phyloP scores from a whole-genome alignment of 2,113 vertebrate species.

The Neodon shergylaensis region DNA sequence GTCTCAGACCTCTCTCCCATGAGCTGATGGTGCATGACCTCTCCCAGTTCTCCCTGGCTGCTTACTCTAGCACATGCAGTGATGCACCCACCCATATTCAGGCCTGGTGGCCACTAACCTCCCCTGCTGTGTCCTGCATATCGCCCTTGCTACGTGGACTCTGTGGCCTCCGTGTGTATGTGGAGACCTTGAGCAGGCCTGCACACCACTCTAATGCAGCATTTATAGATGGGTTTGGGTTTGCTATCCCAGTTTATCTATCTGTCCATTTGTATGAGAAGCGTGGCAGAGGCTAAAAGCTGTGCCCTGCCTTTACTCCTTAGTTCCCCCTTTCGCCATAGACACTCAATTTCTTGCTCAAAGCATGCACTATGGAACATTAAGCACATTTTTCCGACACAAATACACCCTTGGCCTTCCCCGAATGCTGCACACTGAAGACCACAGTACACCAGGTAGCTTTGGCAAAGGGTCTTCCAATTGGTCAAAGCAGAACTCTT shows the following conservation, averaged over 20 bases:
- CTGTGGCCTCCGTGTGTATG: accelerated
- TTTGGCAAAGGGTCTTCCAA: not conserved
- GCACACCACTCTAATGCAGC: not conserved
- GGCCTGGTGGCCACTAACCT: not conserved
- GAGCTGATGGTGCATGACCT: not conserved
- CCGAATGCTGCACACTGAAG: not conserved
- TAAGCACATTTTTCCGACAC: not conserved
- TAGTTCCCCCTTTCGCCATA: not conserved
- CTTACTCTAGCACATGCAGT: not conserved
- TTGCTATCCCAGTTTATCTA: not conserved
- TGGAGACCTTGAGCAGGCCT: not conserved
- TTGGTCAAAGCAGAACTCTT: not conserved
- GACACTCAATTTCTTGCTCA: not conserved
- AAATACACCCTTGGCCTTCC: not conserved
- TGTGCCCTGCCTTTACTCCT: accelerated
- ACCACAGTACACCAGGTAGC: not conserved
- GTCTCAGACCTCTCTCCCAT: accelerated
- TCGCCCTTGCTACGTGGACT: accelerated
- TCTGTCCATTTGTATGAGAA: not conserved
- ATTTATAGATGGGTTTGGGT: accelerated
- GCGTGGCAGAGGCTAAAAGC: not conserved
- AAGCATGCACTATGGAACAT: not conserved
- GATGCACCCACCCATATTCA: no score
- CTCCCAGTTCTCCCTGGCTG: accelerated
- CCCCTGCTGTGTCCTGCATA: not conserved